Percentiles rank a stretch among this genome's conserved stretches.
Evolutionary conservation across 2,797 vertebrate species (phyloP).

Genomic region (Linurgus olivaceus): DNA sequence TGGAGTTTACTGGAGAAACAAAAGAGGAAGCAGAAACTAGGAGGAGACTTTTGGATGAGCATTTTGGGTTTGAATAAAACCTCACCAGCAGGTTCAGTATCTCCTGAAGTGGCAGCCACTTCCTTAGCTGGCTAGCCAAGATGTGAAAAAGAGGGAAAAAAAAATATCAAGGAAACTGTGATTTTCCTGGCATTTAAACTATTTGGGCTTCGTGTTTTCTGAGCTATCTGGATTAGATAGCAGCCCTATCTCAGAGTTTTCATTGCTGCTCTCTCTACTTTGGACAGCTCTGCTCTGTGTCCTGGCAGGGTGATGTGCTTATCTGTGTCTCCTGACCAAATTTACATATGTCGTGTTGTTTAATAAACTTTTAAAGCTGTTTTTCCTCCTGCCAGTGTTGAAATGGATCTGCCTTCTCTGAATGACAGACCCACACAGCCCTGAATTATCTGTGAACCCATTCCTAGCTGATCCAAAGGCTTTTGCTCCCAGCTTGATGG

Average conservation of each 20-base stretch:
- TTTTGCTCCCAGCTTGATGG: not conserved
- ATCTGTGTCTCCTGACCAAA: not conserved
- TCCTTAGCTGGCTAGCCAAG: not conserved
- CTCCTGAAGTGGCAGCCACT: not conserved
- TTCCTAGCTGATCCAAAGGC: not conserved
- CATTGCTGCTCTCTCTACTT: not conserved
- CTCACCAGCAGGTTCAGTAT: not conserved
- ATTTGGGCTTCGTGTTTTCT: not conserved
- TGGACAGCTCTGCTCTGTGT: not conserved
- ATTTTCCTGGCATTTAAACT: not conserved
- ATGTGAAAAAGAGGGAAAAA: not conserved
- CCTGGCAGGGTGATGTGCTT: not conserved
- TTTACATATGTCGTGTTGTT: not conserved
- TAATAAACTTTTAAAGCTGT: not conserved
- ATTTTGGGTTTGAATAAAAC: not conserved
- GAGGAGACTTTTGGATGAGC: not conserved
- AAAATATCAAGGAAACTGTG: not conserved
- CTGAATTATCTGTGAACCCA: not conserved
- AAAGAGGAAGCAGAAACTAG: not conserved
- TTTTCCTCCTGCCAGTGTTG: not conserved
- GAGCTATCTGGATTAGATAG: not conserved
- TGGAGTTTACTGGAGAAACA: not conserved
- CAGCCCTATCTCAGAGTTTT: rapidly evolving
- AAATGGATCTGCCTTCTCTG: not conserved
- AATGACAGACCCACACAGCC: not conserved